Evolutionary conservation across 2,888 invertebrate species (phyloP).

Genomic region (Ferrisia virgata): DNA sequence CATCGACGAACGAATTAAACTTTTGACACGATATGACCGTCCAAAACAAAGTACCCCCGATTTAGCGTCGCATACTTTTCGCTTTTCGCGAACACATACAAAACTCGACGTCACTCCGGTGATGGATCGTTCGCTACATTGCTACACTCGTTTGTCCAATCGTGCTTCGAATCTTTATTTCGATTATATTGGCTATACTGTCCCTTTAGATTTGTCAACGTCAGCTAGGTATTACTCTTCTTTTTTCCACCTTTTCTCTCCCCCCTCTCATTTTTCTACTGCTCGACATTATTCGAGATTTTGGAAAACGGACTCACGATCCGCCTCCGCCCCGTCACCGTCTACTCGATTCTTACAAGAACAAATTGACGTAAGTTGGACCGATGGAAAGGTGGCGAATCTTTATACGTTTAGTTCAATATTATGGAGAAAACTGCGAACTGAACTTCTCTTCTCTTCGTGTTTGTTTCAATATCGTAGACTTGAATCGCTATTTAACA

Average conservation of each 20-base stretch:
- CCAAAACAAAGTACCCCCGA: conserved; percentile 11
- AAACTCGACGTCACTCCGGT: neutral
- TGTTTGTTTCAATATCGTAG: no score
- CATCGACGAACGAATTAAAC: neutral
- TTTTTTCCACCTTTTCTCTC: neutral
- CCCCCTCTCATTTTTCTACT: neutral
- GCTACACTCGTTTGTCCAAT: conserved; percentile 37
- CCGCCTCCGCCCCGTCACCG: neutral
- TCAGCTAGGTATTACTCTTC: conserved; percentile 24
- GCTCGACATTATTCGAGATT: neutral
- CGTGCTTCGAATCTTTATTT: conserved; percentile 42
- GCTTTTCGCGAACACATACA: neutral
- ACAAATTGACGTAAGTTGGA: no score
- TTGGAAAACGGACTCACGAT: neutral
- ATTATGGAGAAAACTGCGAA: no score
- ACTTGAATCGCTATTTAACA: no score
- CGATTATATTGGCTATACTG: conserved; percentile 39
- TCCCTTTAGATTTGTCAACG: conserved; percentile 42
- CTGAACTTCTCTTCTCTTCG: no score
- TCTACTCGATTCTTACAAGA: no score
- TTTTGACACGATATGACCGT: conserved; percentile 17
- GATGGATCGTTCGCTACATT: conserved; percentile 39
- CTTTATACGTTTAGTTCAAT: no score
- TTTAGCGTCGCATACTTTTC: neutral
- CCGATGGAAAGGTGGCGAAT: no score